phyloP scores from a whole-genome alignment of 92 coral and sea anemone species.

The Pocillopora grandis region DNA sequence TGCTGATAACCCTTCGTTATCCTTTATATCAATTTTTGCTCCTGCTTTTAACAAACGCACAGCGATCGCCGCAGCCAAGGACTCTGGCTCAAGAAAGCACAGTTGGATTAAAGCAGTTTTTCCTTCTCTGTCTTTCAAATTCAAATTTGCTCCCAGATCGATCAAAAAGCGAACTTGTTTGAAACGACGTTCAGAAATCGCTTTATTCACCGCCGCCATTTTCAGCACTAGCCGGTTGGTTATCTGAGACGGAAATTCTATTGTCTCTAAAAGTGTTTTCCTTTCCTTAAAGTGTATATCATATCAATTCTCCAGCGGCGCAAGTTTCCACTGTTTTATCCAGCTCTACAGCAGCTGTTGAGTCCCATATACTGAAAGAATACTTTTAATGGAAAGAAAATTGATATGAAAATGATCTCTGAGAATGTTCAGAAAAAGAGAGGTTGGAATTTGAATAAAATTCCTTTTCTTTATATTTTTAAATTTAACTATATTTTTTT shows the following conservation, averaged over 20 bases:
- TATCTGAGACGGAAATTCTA: slow-evolving; percentile 8
- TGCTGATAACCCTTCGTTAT: slow-evolving; percentile 53
- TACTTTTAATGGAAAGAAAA: neutral
- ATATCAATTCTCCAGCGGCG: neutral
- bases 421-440: neutral
- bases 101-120: slow-evolving; percentile 72
- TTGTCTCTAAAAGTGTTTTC: slow-evolving; percentile 12
- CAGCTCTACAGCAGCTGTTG: slow-evolving; percentile 4
- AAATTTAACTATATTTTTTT: neutral
- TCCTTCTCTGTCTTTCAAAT: slow-evolving; percentile 50
- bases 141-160: slow-evolving; percentile 51
- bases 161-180: slow-evolving; percentile 71
- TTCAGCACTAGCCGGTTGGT: neutral
- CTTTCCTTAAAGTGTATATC: neutral
- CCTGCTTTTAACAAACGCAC: slow-evolving; percentile 51
- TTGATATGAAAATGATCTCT: neutral
- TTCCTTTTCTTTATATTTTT: slow-evolving; percentile 8
- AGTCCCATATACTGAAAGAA: neutral
- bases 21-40: slow-evolving; percentile 57
- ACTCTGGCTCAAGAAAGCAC: slow-evolving; percentile 64
- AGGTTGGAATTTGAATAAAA: neutral
- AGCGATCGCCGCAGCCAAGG: slow-evolving; percentile 56
- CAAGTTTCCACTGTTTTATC: neutral
- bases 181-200: slow-evolving; percentile 74
- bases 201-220: slow-evolving; percentile 71